A percentile compares a stretch with the other conserved stretches of the same genome.
phyloP scores from a whole-genome alignment of 1,140 invertebrate species.

The Lepidurus arcticus region DNA sequence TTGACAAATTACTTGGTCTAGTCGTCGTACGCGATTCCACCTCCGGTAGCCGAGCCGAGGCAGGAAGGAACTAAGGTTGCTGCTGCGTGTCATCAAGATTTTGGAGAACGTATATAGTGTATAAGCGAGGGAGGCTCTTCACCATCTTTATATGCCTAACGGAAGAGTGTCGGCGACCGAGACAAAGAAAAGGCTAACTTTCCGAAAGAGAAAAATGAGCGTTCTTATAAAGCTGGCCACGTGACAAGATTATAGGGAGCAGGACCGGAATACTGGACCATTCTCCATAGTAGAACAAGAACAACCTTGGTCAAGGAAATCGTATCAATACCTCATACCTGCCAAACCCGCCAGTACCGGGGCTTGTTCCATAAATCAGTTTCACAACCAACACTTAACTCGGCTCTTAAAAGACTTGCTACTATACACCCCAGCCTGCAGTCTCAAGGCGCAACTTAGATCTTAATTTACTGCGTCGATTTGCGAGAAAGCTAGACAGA shows the following conservation, averaged over 20 bases:
- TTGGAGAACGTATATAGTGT: background rate
- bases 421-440: background rate
- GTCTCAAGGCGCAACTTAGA: background rate
- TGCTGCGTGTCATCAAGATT: background rate
- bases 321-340: constrained; percentile 21
- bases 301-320: background rate
- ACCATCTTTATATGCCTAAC: background rate
- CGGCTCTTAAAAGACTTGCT: background rate
- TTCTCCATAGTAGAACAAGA: background rate
- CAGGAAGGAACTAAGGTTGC: background rate
- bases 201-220: background rate
- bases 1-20: constrained; percentile 1
- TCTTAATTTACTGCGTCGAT: background rate
- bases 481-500: background rate
- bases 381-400: background rate
- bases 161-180: background rate
- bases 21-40: background rate
- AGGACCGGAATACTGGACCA: background rate
- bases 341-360: constrained; percentile 2
- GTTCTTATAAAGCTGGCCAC: constrained; percentile 9
- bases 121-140: background rate
- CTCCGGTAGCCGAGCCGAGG: background rate
- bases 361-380: background rate
- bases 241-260: constrained; percentile 4
- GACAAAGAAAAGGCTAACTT: background rate